phyloP scores from a whole-genome alignment of 1,140 invertebrate species.

The Saccostrea glomerata region DNA sequence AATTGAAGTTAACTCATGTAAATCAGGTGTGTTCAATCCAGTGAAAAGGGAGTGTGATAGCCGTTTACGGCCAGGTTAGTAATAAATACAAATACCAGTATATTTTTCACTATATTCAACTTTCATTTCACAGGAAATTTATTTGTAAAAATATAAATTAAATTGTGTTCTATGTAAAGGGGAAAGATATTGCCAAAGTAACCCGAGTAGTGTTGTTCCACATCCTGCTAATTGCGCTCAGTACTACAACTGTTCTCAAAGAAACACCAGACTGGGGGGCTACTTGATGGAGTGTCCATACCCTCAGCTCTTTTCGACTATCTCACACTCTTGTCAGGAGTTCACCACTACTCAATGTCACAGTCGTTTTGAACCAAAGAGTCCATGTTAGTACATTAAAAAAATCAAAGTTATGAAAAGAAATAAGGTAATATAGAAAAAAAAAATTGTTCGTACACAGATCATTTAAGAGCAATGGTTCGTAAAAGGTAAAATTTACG shows the following conservation, averaged over 20 bases:
- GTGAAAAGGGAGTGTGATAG: constrained; percentile 49
- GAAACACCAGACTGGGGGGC: constrained; percentile 52
- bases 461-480: too few relatives aligned
- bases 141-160: background rate
- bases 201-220: constrained; percentile 44
- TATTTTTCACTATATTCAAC: background rate
- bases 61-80: constrained; percentile 49
- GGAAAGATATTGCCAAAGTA: constrained; percentile 51
- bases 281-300: constrained; percentile 68
- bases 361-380: constrained; percentile 67
- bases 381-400: constrained; percentile 69
- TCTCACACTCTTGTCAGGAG: constrained; percentile 60
- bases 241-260: constrained; percentile 53
- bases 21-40: constrained; percentile 56
- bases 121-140: background rate
- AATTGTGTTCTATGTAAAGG: background rate
- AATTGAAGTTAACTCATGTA: constrained; percentile 46
- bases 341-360: constrained; percentile 66
- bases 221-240: constrained; percentile 55
- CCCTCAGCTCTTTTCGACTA: constrained; percentile 64
- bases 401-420: background rate
- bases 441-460: background rate
- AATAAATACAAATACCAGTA: background rate
- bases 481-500: too few relatives aligned
- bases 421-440: background rate